phyloP scores from a whole-genome alignment of 2,113 vertebrate species.

The Podocnemis expansa region DNA sequence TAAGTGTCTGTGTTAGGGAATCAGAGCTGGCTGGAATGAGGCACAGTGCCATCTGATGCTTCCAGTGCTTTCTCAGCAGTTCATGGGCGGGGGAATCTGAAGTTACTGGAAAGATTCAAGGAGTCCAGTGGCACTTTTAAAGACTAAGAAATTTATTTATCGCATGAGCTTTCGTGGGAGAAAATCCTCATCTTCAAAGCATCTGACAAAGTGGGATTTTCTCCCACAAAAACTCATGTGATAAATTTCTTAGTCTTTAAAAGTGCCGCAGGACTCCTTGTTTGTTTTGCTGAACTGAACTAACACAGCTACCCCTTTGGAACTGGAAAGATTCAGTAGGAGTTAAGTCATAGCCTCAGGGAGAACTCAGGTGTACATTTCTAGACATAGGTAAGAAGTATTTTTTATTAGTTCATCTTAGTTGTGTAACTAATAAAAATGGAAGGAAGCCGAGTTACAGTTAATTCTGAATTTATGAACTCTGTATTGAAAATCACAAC shows the following conservation, averaged over 20 bases:
- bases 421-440: background rate
- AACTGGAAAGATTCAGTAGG: background rate
- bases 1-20: background rate
- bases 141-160: too few species aligned
- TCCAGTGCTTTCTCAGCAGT: background rate
- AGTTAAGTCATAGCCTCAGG: background rate
- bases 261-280: too few species aligned
- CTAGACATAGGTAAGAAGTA: too few species aligned
- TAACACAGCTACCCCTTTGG: too few species aligned
- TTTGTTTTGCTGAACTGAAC: too few species aligned
- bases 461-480: slow-evolving; percentile 32
- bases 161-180: too few species aligned
- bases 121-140: too few species aligned
- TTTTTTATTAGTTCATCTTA: background rate
- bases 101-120: background rate
- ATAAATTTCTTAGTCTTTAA: too few species aligned
- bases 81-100: background rate
- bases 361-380: background rate
- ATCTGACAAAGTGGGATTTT: too few species aligned
- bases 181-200: too few species aligned
- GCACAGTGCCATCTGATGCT: background rate
- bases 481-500: slow-evolving; percentile 26
- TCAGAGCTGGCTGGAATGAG: background rate
- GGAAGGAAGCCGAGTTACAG: background rate
- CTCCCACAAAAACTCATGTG: too few species aligned